These are phyloP conservation scores for Fopius arisanus DNA, from an alignment of 1,140 invertebrate genomes.

Conservation along the genomic window DNA sequence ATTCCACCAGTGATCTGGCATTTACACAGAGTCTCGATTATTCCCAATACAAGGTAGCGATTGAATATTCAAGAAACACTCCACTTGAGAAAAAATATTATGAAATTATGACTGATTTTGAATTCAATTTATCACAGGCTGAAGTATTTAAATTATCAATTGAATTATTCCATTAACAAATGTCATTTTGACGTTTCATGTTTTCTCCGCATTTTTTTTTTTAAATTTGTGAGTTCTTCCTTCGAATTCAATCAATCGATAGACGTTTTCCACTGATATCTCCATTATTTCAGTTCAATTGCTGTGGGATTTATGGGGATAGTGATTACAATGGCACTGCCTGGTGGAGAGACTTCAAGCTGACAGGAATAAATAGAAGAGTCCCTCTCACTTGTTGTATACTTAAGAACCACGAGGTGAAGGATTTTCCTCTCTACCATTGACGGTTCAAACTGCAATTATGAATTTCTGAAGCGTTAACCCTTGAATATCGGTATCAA, in stretches of 20 bases:
- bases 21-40: slow-evolving; percentile 66
- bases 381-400: slow-evolving; percentile 64
- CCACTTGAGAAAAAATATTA: too few species aligned
- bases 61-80: neutral
- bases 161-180: too few species aligned
- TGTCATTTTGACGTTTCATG: too few species aligned
- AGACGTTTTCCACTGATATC: neutral
- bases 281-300: slow-evolving; percentile 64
- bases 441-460: slow-evolving; percentile 17
- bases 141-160: too few species aligned
- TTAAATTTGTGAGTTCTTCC: too few species aligned
- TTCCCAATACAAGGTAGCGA: slow-evolving; percentile 66
- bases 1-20: slow-evolving; percentile 48
- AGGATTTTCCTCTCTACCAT: slow-evolving; percentile 40
- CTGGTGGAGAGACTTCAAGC: slow-evolving; percentile 59
- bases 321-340: slow-evolving; percentile 64
- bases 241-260: neutral
- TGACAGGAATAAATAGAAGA: slow-evolving; percentile 50
- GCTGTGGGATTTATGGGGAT: slow-evolving; percentile 66
- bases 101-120: too few species aligned
- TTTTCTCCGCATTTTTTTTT: too few species aligned
- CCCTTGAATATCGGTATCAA: too few species aligned
- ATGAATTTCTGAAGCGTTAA: neutral
- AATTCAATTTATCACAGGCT: too few species aligned
- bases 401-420: slow-evolving; percentile 59